Evolutionary conservation across 2,113 vertebrate species (phyloP).

Genomic region (Planiliza haematocheilus): DNA sequence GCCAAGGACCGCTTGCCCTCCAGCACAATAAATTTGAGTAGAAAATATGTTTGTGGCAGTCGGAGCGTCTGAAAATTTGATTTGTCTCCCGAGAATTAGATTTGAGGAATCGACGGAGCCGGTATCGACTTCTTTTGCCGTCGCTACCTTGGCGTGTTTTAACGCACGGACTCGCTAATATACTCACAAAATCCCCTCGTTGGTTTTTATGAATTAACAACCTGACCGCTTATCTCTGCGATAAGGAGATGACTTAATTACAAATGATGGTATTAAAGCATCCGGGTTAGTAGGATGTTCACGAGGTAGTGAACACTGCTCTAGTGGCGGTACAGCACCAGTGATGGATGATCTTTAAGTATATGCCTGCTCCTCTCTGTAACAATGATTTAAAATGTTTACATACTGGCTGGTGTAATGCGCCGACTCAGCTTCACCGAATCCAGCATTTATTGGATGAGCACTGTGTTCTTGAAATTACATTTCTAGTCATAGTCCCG

Average conservation of each 20-base stretch:
- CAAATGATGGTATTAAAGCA: neutral
- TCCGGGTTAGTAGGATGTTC: neutral
- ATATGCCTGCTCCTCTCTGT: neutral
- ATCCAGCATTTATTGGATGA: conserved; percentile 23
- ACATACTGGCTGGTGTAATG: neutral
- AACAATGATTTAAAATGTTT: conserved; percentile 19
- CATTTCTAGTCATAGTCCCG: conserved; percentile 1
- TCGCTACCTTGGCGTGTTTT: neutral
- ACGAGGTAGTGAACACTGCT: neutral
- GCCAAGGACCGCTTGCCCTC: neutral
- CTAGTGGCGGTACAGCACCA: neutral
- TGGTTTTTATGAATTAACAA: too few species aligned
- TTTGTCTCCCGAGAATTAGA: neutral
- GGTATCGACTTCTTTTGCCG: neutral
- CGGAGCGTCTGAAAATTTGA: neutral
- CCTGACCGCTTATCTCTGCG: too few species aligned
- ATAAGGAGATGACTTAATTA: too few species aligned
- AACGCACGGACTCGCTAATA: neutral
- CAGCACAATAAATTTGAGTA: neutral
- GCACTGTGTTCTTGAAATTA: conserved; percentile 6
- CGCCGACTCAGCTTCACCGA: conserved; percentile 26
- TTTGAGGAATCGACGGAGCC: neutral
- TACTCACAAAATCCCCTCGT: neutral
- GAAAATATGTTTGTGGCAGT: neutral
- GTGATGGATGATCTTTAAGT: conserved; percentile 2